Base-by-base conservation (phyloP, 2,888 invertebrate genomes). In the Meghimatium bilineatum region DNA sequence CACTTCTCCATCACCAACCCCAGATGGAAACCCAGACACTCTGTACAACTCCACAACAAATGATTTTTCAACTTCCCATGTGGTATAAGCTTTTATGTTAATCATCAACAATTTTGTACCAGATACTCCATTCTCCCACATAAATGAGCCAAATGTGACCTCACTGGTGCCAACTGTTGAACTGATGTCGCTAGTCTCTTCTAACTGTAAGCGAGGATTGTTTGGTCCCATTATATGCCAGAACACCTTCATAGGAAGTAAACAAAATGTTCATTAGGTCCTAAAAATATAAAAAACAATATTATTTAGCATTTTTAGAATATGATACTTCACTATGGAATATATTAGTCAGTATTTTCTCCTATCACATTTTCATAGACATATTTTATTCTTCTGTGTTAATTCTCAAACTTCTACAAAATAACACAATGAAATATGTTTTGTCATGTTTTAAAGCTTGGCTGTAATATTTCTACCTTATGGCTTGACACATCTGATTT, bases 141-240 rank as follows among this genome's bases (percentile, higher is more conserved):
- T 80, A 38, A 93, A 85, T 8, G 84, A 84, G 10, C 92, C 92
- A 12, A 86, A 84, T 0, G 93, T 93, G 3, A 87, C 86, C 85
- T 93, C 92, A 67, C 82, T 79, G 29, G 88, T 89, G n/a, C 84
- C 82, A 23, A 81, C 74, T 3, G 85, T 82, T 77, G 85, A 87
- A 60, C 89, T 88, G 29, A 93, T 88, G 84, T 93, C 93, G 75
- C 88, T 90, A 3, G 92, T 92, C 56, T 89, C 90, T 69, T 88
- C 86, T 23, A 93, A 87, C 5, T 89, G 87, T 17, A 86, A 83
- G 32, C 84, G 86, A 0, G 91, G 91, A 83, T 91, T 91, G 85
- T 93, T 93, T n/a, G 93, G 93, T 12, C 93, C 93, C 86, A 92
- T 86, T 44, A 93, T 90, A 56, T 90, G 87, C 93, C 93, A 93